Evolutionary conservation across 2,797 vertebrate species (phyloP).

Genomic region (Rhyacichthys aspro): DNA sequence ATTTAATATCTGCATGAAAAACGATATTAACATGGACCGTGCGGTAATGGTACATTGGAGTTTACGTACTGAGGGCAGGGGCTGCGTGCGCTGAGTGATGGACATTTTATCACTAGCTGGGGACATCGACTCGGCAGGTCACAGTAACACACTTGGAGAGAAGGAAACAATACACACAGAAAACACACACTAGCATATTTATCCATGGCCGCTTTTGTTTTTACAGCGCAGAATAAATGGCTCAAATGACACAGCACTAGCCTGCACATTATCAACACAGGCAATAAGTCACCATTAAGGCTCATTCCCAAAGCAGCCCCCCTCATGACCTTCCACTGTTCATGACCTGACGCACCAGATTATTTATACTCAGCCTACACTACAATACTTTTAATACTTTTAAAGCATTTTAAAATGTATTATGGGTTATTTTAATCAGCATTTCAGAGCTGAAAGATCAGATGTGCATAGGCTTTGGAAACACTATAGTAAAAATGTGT

Average conservation of each 20-base stretch:
- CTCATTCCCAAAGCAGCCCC: slow-evolving; percentile 88
- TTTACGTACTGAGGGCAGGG: slow-evolving; percentile 78
- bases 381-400: neutral
- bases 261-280: slow-evolving; percentile 96
- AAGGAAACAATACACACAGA: slow-evolving; percentile 86
- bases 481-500: too few relatives aligned
- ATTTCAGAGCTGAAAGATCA: too few relatives aligned
- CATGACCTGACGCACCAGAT: slow-evolving; percentile 6
- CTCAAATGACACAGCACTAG: slow-evolving; percentile 88
- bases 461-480: too few relatives aligned
- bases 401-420: slow-evolving; percentile 8
- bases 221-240: slow-evolving; percentile 95
- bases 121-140: slow-evolving; percentile 89
- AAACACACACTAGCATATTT: slow-evolving; percentile 82
- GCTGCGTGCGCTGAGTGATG: slow-evolving; percentile 87
- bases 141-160: slow-evolving; percentile 80
- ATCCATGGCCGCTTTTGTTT: slow-evolving; percentile 93
- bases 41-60: neutral
- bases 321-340: slow-evolving; percentile 63
- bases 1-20: slow-evolving; percentile 16
- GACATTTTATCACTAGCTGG: slow-evolving; percentile 88
- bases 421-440: too few relatives aligned
- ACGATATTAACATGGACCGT: slow-evolving; percentile 1
- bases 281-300: slow-evolving; percentile 93
- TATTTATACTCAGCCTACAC: slow-evolving; percentile 12